Base-by-base conservation (phyloP, 2,113 vertebrate genomes). In the Microcebus ravelobensis region DNA sequence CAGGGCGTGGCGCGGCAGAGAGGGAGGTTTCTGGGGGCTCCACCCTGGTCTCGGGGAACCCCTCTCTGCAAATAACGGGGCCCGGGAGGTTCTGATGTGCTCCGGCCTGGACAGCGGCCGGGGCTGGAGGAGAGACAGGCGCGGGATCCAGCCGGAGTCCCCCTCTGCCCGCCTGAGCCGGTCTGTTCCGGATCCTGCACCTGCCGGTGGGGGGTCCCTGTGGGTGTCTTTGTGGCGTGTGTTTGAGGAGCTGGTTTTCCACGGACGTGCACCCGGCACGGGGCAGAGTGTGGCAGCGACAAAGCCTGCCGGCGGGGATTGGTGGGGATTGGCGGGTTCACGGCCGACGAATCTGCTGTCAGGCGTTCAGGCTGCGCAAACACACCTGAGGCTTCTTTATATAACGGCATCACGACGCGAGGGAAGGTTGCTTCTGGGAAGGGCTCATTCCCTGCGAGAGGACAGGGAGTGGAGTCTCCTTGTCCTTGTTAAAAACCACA, bases 221-320 rank as follows among this genome's bases (percentile, higher is more conserved):
- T 8, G 29, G 6, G 25, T 0, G 0, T 42, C n/a, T 27, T 2
- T 7, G 2, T 10, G 12, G 34, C 9, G n/a, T 3, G 6, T 15
- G 4, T 10, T 6, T 48, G 27, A 15, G 3, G 21, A 50, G 79
- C 6, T 6, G 21, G 6, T 39, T 1, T 52, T 2, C 8, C 67
- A 11, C 21, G 0, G 1, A 1, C 2, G 0, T 8, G 17, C 31
- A 10, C 71, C 29, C 15, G 15, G 79, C 12, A 3, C 34, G 5
- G 20, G 63, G 9, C 29, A 5, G 4, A 45, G 61, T 34, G 11
- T 1, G 14, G 74, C 1, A 4, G 25, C 50, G 5, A 0, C 10
- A 3, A 7, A 4, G 6, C 0, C 0, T 2, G 36, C 45, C 18
- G 2, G 0, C 0, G 39, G 13, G 4, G 4, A 0, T 8, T 17